Base-by-base conservation (phyloP, 1,140 invertebrate genomes). In the Aphidius gifuensis region DNA sequence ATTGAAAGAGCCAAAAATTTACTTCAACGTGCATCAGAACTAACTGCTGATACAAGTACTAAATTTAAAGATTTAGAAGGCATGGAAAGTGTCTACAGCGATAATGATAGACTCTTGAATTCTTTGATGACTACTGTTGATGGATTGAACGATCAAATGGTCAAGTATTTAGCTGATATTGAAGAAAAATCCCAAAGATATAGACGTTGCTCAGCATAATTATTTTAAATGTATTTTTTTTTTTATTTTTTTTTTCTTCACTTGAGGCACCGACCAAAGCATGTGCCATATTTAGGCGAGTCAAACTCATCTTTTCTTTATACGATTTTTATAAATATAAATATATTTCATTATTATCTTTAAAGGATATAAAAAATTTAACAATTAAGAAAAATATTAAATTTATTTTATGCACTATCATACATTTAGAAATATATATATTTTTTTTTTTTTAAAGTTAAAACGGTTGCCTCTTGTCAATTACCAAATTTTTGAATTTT, bases 41-140 rank as follows among this genome's bases (percentile, higher is more conserved):
- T 95, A 1, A 91, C 90, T 0, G 86, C 87, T 60, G 88, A 90
- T 64, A 91, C 90, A 0, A 86, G 86, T 66, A 85, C 82, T 9
- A 92, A 93, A 74, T 80, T 92, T 8, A 88, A 87, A 66, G 85
- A 91, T 64, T 78, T 94, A 11, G 82, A 86, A 73, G 86, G 87
- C 76, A 84, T 80, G 80, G 80, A 80, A 21, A 74, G 74, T 39
- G 79, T 80, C 5, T 80, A 81, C 38, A 75, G 67, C 11, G 80
- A 79, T 7, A 81, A 81, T 21, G 80, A 80, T 23, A 71, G 69
- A 21, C 66, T 69, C 6, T 57, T 81, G 1, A 60, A 66, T 7
- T 72, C 78, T 11, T 66, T 80, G 4, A 79, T 76, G 71, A 64
- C 60, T 0, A 72, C 78, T 3, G 73, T 81, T 4, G 76, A 80